Evolutionary conservation across 1,140 invertebrate species (phyloP).

Genomic region (Cylas formicarius): DNA sequence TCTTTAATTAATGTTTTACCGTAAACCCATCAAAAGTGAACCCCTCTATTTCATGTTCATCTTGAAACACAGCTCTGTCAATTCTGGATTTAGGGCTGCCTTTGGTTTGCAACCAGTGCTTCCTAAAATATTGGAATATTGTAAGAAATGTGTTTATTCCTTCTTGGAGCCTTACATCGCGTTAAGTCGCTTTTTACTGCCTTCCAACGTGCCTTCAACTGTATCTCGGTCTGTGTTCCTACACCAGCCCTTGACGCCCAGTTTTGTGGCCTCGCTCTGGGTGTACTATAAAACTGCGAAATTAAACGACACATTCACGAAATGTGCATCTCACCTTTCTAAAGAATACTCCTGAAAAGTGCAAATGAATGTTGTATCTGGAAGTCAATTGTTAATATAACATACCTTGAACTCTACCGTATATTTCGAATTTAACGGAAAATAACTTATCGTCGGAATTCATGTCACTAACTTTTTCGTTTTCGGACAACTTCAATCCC

Average conservation of each 20-base stretch:
- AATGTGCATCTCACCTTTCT: conserved; percentile 46
- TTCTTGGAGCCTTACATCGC: conserved; percentile 51
- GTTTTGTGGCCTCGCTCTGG: conserved; percentile 55
- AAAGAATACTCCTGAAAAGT: conserved; percentile 53
- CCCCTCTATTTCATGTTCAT: conserved; percentile 49
- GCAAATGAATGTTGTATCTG: conserved; percentile 6
- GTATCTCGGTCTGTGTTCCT: conserved; percentile 66
- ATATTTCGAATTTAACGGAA: conserved; percentile 55
- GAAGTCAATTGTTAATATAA: conserved; percentile 12
- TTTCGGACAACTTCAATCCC: too few species aligned
- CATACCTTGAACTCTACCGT: conserved; percentile 54
- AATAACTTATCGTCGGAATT: conserved; percentile 32
- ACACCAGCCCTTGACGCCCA: conserved; percentile 66
- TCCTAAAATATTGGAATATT: conserved; percentile 47
- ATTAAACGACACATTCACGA: background rate
- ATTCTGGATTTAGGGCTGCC: conserved; percentile 64
- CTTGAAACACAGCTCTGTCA: conserved; percentile 57
- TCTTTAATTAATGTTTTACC: conserved; percentile 36
- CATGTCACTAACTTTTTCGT: too few species aligned
- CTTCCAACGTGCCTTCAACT: conserved; percentile 64
- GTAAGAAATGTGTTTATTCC: conserved; percentile 1
- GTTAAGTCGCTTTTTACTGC: conserved; percentile 52
- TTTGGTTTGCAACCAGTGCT: conserved; percentile 57
- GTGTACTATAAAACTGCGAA: conserved; percentile 49
- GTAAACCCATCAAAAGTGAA: conserved; percentile 43